Conservation (phyloP, 2,113 vertebrate species). For the Paramormyrops kingsleyae region DNA sequence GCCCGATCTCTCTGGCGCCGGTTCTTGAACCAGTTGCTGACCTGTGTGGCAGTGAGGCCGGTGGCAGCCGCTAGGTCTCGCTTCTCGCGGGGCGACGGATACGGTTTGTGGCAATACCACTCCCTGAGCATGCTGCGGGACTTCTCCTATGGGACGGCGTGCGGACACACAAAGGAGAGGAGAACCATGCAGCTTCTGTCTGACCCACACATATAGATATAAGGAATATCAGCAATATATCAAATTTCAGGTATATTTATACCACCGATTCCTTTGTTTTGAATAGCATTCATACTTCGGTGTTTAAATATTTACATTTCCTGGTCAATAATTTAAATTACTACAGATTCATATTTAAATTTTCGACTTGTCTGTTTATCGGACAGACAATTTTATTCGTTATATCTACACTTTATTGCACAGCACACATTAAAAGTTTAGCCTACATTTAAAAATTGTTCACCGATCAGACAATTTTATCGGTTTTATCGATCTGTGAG, state of each 20-base stretch:
- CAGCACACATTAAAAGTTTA: neutral
- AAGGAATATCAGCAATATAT: neutral
- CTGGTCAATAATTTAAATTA: neutral
- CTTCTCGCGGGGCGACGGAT: conserved; percentile 57
- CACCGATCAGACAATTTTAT: neutral
- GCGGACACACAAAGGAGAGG: neutral
- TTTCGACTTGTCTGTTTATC: neutral
- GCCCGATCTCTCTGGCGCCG: conserved; percentile 47
- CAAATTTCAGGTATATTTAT: neutral
- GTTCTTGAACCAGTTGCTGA: conserved; percentile 58
- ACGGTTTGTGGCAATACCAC: conserved; percentile 51
- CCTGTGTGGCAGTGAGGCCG: conserved; percentile 47
- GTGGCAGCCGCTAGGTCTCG: conserved; percentile 45
- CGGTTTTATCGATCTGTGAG: neutral
- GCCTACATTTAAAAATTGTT: neutral
- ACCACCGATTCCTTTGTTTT: neutral
- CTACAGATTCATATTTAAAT: neutral
- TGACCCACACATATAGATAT: neutral
- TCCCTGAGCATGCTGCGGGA: conserved; percentile 48
- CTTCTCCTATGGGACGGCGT: conserved; percentile 45
- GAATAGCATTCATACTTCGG: neutral
- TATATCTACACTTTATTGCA: neutral
- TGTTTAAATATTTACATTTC: neutral
- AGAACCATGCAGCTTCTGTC: neutral
- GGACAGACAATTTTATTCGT: neutral